Evolutionary conservation across 2,797 vertebrate genomes (phyloP).

Genomic region (Protonibea diacanthus): DNA sequence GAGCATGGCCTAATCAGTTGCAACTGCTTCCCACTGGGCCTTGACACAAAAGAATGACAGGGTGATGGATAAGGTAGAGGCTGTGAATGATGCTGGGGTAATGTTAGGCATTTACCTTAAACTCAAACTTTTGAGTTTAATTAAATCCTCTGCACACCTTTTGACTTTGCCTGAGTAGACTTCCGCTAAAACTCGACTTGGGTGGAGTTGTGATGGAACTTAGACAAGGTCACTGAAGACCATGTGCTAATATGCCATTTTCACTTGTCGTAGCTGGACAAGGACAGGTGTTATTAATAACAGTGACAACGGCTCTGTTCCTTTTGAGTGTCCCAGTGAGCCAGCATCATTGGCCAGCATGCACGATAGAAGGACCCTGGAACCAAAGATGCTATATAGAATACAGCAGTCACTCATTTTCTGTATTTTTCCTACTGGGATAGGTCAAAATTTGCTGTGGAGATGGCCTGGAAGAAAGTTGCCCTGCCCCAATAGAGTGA

Average conservation of each 20-base stretch:
- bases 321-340: not conserved
- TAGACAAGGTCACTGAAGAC: not conserved
- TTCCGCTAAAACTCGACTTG: not conserved
- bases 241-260: not conserved
- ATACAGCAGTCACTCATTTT: not conserved
- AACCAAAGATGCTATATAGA: not conserved
- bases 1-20: constrained; percentile 33
- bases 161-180: not conserved
- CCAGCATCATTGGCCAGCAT: not conserved
- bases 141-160: not conserved
- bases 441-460: not conserved
- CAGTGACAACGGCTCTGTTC: not conserved
- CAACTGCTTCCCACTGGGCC: constrained; percentile 23
- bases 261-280: not conserved
- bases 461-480: not conserved
- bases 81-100: constrained; percentile 4
- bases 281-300: constrained; percentile 5
- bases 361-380: not conserved
- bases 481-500: not conserved
- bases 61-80: constrained; percentile 26
- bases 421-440: not conserved
- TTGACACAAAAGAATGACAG: constrained; percentile 18
- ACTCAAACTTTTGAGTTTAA: not conserved
- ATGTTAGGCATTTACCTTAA: not conserved
- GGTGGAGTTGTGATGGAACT: not conserved